phyloP scores from a whole-genome alignment of 2,888 invertebrate species.

The Leucoptera coffeella region DNA sequence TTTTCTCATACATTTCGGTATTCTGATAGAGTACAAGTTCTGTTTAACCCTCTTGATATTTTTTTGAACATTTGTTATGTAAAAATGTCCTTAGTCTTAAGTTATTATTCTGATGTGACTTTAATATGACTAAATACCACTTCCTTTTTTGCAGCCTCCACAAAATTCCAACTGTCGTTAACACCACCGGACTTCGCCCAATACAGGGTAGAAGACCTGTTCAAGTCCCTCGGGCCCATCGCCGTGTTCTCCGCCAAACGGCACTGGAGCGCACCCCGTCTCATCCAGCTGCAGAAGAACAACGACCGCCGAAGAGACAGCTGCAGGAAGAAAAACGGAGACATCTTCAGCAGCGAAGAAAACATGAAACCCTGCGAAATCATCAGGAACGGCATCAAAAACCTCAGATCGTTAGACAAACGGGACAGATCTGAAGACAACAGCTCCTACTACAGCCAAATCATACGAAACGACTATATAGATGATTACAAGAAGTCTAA shows the following conservation, averaged over 20 bases:
- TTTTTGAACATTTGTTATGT: too few species aligned
- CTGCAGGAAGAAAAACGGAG: conserved; percentile 12
- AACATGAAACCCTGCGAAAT: conserved; percentile 5
- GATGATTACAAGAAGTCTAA: conserved; percentile 24
- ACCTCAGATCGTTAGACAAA: conserved; percentile 21
- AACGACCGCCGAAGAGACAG: conserved; percentile 14
- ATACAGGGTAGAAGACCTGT: conserved; percentile 81
- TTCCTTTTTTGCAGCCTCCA: conserved; percentile 60
- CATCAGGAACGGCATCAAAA: conserved; percentile 9
- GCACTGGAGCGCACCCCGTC: conserved; percentile 87
- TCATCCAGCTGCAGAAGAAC: conserved; percentile 74
- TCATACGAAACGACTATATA: conserved; percentile 27
- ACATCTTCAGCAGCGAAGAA: conserved; percentile 13
- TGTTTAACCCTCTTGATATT: too few species aligned
- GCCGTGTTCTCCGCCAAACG: conserved; percentile 91
- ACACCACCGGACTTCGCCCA: conserved; percentile 89
- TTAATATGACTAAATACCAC: too few species aligned
- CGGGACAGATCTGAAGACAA: conserved; percentile 44
- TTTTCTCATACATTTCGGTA: too few species aligned
- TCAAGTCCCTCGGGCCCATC: conserved; percentile 84
- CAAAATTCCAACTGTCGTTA: conserved; percentile 80
- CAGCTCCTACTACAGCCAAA: conserved; percentile 39
- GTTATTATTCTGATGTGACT: too few species aligned
- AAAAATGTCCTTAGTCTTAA: too few species aligned
- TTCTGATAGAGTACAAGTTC: too few species aligned